Evolutionary conservation across 1,140 invertebrate species (phyloP).

Genomic region (Drosophila funebris): DNA sequence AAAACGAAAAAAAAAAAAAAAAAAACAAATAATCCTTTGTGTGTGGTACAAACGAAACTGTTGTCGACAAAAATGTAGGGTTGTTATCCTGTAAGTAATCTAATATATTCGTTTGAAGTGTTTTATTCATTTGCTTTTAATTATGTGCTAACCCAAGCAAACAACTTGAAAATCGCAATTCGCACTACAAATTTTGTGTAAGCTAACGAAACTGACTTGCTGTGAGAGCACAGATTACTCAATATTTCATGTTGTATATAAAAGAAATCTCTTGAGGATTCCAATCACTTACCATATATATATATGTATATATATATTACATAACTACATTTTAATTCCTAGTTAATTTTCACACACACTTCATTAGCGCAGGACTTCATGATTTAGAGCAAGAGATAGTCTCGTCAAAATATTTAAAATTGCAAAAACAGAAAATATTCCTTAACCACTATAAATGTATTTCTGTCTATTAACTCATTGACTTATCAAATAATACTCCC

Average conservation of each 20-base stretch:
- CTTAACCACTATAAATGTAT: slow-evolving; percentile 37
- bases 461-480: slow-evolving; percentile 10
- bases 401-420: slow-evolving; percentile 63
- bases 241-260: slow-evolving; percentile 39
- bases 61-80: slow-evolving; percentile 84
- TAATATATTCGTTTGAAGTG: slow-evolving; percentile 24
- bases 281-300: background rate
- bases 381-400: slow-evolving; percentile 53
- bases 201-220: slow-evolving; percentile 67
- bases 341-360: slow-evolving; percentile 23
- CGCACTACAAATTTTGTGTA: slow-evolving; percentile 43
- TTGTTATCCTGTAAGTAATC: slow-evolving; percentile 93
- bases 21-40: too few species aligned
- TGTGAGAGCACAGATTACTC: slow-evolving; percentile 21
- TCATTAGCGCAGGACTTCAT: slow-evolving; percentile 37
- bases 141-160: slow-evolving; percentile 68
- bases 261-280: background rate
- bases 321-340: background rate
- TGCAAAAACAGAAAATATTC: background rate
- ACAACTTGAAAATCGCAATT: slow-evolving; percentile 14
- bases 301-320: background rate
- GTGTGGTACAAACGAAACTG: slow-evolving; percentile 23
- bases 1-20: too few species aligned
- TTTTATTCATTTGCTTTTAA: slow-evolving; percentile 34
- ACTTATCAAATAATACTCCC: slow-evolving; percentile 6